Evolutionary conservation across 2,797 vertebrate species (phyloP).

Genomic region (Xiphorhynchus erythropygius): DNA sequence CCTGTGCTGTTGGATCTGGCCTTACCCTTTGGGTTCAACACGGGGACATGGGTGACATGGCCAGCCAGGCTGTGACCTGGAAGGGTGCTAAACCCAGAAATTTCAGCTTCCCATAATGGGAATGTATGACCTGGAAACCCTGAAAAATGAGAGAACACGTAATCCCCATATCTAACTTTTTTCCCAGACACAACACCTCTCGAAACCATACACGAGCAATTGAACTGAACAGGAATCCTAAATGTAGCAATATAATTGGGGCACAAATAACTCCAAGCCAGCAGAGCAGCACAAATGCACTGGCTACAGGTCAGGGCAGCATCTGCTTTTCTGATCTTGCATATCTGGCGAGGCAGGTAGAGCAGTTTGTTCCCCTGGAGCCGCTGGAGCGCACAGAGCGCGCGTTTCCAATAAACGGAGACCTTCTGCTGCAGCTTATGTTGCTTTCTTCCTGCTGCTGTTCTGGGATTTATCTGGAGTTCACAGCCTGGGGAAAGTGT

Average conservation of each 20-base stretch:
- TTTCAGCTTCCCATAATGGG: background rate
- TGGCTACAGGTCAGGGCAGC: background rate
- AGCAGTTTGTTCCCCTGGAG: slow-evolving; percentile 20
- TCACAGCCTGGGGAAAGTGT: slow-evolving; percentile 54
- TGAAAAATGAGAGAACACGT: background rate
- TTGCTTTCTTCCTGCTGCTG: slow-evolving; percentile 50
- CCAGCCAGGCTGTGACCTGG: background rate
- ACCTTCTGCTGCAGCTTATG: slow-evolving; percentile 56
- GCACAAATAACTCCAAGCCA: background rate
- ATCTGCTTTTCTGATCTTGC: background rate
- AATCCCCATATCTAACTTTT: background rate
- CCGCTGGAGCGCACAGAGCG: background rate
- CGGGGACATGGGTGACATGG: accelerated
- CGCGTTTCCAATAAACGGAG: background rate
- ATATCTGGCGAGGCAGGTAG: background rate
- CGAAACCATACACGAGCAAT: accelerated
- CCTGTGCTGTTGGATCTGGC: accelerated
- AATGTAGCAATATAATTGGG: background rate
- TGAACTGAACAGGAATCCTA: background rate
- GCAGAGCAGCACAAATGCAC: background rate
- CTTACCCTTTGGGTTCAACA: no score
- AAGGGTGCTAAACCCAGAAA: background rate
- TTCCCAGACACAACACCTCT: background rate
- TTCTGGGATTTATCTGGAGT: slow-evolving; percentile 57
- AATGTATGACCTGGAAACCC: background rate